phyloP scores from a whole-genome alignment of 64 coral and sea anemone species.

The Pocillopora verrucosa region DNA sequence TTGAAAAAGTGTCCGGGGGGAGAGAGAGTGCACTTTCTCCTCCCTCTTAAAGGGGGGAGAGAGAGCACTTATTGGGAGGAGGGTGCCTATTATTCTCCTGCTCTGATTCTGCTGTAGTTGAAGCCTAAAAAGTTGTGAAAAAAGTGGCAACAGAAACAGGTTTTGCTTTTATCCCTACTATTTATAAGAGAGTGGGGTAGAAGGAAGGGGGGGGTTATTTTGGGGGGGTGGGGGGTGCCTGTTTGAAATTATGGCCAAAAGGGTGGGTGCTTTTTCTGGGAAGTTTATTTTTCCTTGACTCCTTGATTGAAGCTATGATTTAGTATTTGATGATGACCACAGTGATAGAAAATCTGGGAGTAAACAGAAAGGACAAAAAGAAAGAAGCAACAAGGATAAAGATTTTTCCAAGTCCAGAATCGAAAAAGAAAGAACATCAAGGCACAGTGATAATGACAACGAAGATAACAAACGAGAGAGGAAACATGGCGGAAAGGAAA shows the following conservation, averaged over 20 bases:
- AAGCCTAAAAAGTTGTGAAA: no score
- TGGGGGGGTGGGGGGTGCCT: background rate
- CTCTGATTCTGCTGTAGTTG: no score
- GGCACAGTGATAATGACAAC: background rate
- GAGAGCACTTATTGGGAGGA: no score
- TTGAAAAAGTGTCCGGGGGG: no score
- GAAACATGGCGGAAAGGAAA: background rate
- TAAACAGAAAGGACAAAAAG: constrained; percentile 45
- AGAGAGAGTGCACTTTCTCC: no score
- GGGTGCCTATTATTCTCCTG: no score
- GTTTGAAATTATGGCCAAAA: no score
- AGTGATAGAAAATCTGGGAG: constrained; percentile 1
- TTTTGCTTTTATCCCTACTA: no score
- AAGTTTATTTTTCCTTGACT: background rate
- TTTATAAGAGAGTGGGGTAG: no score
- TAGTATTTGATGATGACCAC: constrained; percentile 77
- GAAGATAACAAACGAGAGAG: constrained; percentile 7
- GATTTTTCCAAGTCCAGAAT: background rate
- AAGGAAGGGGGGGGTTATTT: background rate
- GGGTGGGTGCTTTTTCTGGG: no score
- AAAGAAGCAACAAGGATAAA: constrained; percentile 37
- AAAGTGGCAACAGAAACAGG: no score
- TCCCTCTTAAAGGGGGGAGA: no score
- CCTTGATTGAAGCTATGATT: constrained; percentile 49
- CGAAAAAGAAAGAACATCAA: background rate